Conservation (phyloP, 2,888 invertebrate genomes). For the Caenorhabditis sulstoni region DNA sequence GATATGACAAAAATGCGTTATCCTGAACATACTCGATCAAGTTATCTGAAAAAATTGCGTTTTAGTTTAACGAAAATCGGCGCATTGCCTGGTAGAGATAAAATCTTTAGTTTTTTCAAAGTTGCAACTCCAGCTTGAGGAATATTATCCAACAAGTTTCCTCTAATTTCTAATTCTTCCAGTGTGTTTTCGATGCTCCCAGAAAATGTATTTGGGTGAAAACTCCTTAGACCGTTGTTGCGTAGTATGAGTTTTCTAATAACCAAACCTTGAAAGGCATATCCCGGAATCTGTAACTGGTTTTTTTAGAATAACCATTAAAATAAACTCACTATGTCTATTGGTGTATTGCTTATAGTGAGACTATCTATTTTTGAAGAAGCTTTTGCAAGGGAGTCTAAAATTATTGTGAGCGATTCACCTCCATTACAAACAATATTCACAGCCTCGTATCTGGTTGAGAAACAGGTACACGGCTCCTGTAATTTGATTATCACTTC, state of each 20-base stretch:
- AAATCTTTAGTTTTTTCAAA: slow-evolving; percentile 49
- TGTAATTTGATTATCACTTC: slow-evolving; percentile 16
- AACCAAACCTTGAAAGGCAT: slow-evolving; percentile 71
- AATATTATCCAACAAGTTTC: slow-evolving; percentile 70
- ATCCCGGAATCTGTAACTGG: slow-evolving; percentile 69
- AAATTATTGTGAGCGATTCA: slow-evolving; percentile 66
- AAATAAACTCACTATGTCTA: slow-evolving; percentile 57
- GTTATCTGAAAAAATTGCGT: slow-evolving; percentile 74
- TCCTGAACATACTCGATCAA: slow-evolving; percentile 69
- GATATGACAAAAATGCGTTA: slow-evolving; percentile 73
- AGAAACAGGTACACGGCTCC: slow-evolving; percentile 74
- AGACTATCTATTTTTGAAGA: slow-evolving; percentile 72
- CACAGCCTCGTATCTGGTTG: slow-evolving; percentile 75
- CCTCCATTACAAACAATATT: slow-evolving; percentile 75
- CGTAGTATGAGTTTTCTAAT: slow-evolving; percentile 73
- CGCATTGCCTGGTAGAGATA: slow-evolving; percentile 62
- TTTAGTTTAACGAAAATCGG: too few relatives aligned
- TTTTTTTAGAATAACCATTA: not conserved
- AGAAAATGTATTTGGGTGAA: slow-evolving; percentile 73
- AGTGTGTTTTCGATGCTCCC: slow-evolving; percentile 66
- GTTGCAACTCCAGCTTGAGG: slow-evolving; percentile 66
- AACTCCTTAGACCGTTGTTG: slow-evolving; percentile 72
- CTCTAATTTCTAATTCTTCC: slow-evolving; percentile 74
- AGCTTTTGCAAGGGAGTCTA: slow-evolving; percentile 67
- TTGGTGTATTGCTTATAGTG: slow-evolving; percentile 75